phyloP scores from a whole-genome alignment of 2,113 vertebrate genomes.

The Carassius carassius region DNA sequence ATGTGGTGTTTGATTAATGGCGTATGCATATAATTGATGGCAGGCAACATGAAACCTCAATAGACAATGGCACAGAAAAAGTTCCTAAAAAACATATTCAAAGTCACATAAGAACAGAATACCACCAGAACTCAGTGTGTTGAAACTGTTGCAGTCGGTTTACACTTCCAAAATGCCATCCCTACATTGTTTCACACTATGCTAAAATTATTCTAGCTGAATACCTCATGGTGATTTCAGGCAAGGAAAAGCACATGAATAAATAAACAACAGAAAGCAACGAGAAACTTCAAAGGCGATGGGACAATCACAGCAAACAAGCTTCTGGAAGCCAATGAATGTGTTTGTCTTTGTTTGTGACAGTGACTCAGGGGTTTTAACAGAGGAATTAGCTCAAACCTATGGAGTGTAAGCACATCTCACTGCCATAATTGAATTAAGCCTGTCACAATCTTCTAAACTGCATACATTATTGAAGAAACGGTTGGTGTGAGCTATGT shows the following conservation, averaged over 20 bases:
- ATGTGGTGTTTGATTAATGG: constrained; percentile 40
- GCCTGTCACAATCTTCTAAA: constrained; percentile 60
- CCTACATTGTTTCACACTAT: constrained; percentile 66
- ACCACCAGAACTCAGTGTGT: constrained; percentile 16
- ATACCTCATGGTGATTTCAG: constrained; percentile 69
- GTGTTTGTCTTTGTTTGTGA: constrained; percentile 71
- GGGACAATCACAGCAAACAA: constrained; percentile 71
- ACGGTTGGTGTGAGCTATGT: constrained; percentile 36
- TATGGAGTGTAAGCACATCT: constrained; percentile 68
- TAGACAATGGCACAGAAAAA: constrained; percentile 23
- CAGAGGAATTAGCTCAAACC: constrained; percentile 75
- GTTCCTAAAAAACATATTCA: constrained; percentile 39
- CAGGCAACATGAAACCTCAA: constrained; percentile 34
- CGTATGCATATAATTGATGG: constrained; percentile 38
- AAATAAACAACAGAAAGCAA: constrained; percentile 76
- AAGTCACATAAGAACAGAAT: constrained; percentile 3
- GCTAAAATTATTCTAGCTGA: constrained; percentile 70
- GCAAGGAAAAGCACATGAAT: constrained; percentile 69
- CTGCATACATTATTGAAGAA: constrained; percentile 45
- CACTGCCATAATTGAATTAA: constrained; percentile 73
- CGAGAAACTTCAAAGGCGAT: constrained; percentile 75
- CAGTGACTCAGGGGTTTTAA: constrained; percentile 77
- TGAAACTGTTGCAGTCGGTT: constrained; percentile 55
- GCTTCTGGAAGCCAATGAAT: constrained; percentile 69
- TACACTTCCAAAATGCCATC: constrained; percentile 63